Evolutionary conservation across 2,113 vertebrate species (phyloP), one percentile per base, ranked within the genome.

Genomic region (Prunella himalayana): DNA sequence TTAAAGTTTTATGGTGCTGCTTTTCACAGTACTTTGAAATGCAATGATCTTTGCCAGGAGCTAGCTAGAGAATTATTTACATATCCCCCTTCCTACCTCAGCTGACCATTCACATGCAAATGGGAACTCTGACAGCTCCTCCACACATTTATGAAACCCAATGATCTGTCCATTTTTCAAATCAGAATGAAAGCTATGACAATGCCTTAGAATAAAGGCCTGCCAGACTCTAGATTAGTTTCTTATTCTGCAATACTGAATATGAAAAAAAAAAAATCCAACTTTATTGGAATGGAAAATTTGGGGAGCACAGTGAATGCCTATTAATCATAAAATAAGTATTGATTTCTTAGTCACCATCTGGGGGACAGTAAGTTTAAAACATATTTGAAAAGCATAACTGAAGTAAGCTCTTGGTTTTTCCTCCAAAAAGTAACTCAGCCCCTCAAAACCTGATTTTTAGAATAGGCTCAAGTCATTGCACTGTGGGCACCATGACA

Each of bases 21-120:
- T 93, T 96, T 95, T 87, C 82, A 93, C 71, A 90, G 68, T n/a
- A 80, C 92, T 96, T 95, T 96, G 92, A 94, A 97, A 94, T 93
- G 76, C 82, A 97, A 95, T 45, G 56, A 77, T 92, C 90, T 85
- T 81, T 92, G 85, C 75, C 82, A 93, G 82, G 6, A 96, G 82
- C 76, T 78, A 83, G 64, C 64, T 59, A 61, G 56, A 78, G 79
- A 88, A 78, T 78, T 95, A 96, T 90, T 95, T 92, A 90, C 70
- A 83, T 92, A 95, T 90, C 68, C 91, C 66, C 23, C 42, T 88
- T 94, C 64, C 82, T 94, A 92, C 68, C 85, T 96, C 71, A 59
- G 71, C 65, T 94, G 90, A 90, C 95, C 94, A 96, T 95, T 97
- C 96, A 93, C 85, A 96, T 96, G 95, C 88, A 96, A 96, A 94